Conservation (phyloP, 2,797 vertebrate species). For the Enteromius afrohamiltoni region DNA sequence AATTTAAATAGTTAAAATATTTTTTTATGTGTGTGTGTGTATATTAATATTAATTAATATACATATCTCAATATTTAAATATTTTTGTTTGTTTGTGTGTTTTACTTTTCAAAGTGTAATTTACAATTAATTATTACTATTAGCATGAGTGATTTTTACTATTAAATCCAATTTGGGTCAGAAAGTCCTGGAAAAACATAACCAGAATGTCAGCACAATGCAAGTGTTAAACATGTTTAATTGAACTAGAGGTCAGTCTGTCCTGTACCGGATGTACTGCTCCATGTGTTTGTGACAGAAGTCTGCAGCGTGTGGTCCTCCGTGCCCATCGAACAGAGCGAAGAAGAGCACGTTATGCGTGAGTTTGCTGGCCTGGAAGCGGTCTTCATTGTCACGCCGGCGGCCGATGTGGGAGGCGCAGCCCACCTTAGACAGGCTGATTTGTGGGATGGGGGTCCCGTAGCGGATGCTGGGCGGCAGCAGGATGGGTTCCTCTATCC, state of each 20-base stretch:
- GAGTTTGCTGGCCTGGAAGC: constrained; percentile 83
- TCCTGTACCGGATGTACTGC: constrained; percentile 83
- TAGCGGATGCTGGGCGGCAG: constrained; percentile 95
- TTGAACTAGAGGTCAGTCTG: neutral
- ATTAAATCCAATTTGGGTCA: neutral
- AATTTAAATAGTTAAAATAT: too few species aligned
- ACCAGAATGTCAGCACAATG: neutral
- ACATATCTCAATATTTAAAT: neutral
- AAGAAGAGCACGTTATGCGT: constrained; percentile 88
- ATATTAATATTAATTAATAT: neutral
- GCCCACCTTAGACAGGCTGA: constrained; percentile 88
- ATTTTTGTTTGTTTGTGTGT: neutral
- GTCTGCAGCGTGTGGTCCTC: constrained; percentile 89
- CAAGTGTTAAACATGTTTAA: neutral
- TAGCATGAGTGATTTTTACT: neutral
- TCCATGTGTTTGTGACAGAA: constrained; percentile 95
- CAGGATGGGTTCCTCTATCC: constrained; percentile 93
- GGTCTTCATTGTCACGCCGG: constrained; percentile 92
- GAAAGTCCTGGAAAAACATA: neutral
- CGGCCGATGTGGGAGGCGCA: constrained; percentile 89
- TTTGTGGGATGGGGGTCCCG: constrained; percentile 90
- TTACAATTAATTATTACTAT: neutral
- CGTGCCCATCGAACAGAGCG: constrained; percentile 94
- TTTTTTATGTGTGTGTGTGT: too few species aligned
- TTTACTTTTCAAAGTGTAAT: neutral